A percentile compares a stretch with the other conserved stretches of the same genome.
Evolutionary conservation across 2,888 invertebrate genomes (phyloP).

Genomic region (Drosophila meridionalis): DNA sequence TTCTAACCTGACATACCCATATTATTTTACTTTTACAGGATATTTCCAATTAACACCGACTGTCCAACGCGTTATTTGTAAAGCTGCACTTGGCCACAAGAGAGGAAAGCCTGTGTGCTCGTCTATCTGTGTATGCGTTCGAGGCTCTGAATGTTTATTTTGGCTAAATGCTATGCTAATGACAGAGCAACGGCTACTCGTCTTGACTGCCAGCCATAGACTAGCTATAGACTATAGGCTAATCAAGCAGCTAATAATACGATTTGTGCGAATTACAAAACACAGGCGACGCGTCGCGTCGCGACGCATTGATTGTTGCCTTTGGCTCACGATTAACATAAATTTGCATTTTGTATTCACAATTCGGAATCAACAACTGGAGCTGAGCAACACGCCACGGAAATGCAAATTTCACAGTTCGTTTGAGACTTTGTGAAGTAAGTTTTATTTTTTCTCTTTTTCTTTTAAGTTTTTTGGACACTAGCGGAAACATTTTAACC

Average conservation of each 20-base stretch:
- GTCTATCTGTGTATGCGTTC: slow-evolving; percentile 22
- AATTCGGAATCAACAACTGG: slow-evolving; percentile 16
- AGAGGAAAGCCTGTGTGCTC: background rate
- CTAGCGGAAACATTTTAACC: slow-evolving; percentile 46
- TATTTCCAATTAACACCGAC: slow-evolving; percentile 17
- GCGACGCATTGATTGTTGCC: slow-evolving; percentile 4
- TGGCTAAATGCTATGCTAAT: slow-evolving; percentile 57
- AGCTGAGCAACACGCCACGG: slow-evolving; percentile 11
- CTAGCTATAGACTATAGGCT: slow-evolving; percentile 5
- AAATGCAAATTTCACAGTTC: slow-evolving; percentile 39
- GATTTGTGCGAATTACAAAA: slow-evolving; percentile 53
- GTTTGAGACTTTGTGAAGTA: slow-evolving; percentile 1
- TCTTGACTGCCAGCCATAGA: slow-evolving; percentile 18
- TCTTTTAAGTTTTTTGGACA: slow-evolving; percentile 7
- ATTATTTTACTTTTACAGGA: background rate
- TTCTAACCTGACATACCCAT: background rate
- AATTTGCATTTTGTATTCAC: slow-evolving; percentile 28
- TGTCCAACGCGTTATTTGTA: slow-evolving; percentile 33
- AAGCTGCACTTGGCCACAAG: slow-evolving; percentile 38
- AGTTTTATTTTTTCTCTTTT: background rate
- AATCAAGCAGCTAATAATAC: slow-evolving; percentile 50
- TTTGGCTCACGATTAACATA: slow-evolving; percentile 31
- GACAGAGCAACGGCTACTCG: slow-evolving; percentile 43
- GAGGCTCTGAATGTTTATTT: slow-evolving; percentile 40
- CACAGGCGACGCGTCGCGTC: slow-evolving; percentile 14